Evolutionary conservation across 2,797 vertebrate genomes (phyloP), one percentile per base, ranked within the genome.

Genomic region (Chanos chanos): DNA sequence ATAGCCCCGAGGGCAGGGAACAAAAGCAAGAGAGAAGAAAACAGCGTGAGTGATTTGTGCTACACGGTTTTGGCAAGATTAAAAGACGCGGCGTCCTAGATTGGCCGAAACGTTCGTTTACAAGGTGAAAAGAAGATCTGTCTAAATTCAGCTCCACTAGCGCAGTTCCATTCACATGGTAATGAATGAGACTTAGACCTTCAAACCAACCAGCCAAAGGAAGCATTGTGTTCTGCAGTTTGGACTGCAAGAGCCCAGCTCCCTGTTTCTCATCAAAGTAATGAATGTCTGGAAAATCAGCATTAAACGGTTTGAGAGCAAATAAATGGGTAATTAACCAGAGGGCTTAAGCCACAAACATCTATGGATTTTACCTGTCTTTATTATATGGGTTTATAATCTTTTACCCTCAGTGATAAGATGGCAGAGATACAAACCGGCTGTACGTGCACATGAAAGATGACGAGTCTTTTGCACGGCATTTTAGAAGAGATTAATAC

Each of bases 101-200:
- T 67, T 73, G 63, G 72, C 56, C 12, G 36, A 34, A 43, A 44
- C 28, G 49, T 56, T 66, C 59, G 52, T 51, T 64, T 30, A 30
- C 47, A 41, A 52, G 56, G 66, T 64, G 66, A 71, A 77, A 75
- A 75, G 74, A 68, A 70, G 67, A 73, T 65, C 61, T 62, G 15
- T 72, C 27, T 25, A 68, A 16, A 80, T 82, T 83, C 75, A 75
- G 61, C 19, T 49, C 25, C 4, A 2, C 66, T 41, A 76, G 75
- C 56, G 48, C 75, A 39, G 69, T 72, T 64, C 75, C 56, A 72
- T 79, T 86, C 74, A 82, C 72, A 83, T 85, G 84, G 72, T 80
- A 86, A 87, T 85, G 28, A 56, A 72, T 33, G 41, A 34, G 51
- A 28, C 50, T 13, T 44, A 51, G 47, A 79, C 34, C 44, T 50